Conservation (phyloP, 1,140 invertebrate species). For the Philopotamus ludificatus region DNA sequence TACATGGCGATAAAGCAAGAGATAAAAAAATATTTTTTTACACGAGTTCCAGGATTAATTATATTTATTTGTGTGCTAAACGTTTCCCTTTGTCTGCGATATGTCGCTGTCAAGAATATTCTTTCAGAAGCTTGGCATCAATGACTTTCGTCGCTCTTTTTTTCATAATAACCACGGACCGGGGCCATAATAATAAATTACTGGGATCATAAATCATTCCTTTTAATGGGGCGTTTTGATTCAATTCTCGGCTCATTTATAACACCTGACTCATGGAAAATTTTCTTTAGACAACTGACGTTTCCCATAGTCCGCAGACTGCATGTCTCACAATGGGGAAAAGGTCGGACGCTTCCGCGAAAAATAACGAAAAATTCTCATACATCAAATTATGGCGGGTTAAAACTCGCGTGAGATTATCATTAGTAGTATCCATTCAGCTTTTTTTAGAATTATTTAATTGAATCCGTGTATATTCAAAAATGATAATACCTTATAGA, state of each 20-base stretch:
- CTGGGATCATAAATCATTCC: slow-evolving; percentile 37
- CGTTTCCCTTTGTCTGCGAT: too few relatives aligned
- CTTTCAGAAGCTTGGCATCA: not conserved
- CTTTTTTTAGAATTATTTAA: too few relatives aligned
- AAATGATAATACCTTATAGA: too few relatives aligned
- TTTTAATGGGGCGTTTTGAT: slow-evolving; percentile 36
- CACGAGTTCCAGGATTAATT: too few relatives aligned
- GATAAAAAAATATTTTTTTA: too few relatives aligned
- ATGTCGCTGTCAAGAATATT: not conserved
- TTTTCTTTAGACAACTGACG: slow-evolving; percentile 30
- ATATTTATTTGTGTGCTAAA: too few relatives aligned
- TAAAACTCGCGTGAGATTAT: too few relatives aligned
- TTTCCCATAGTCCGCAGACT: not conserved
- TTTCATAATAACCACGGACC: slow-evolving; percentile 15
- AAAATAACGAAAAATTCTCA: too few relatives aligned
- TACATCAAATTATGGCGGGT: too few relatives aligned
- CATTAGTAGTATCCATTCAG: too few relatives aligned
- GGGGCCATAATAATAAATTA: slow-evolving; percentile 32
- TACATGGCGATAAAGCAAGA: too few relatives aligned
- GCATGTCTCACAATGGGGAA: not conserved
- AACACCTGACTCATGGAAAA: slow-evolving; percentile 37
- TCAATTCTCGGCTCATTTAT: slow-evolving; percentile 39
- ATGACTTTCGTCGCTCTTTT: not conserved
- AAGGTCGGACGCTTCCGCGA: slow-evolving; percentile 12
- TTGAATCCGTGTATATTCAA: too few relatives aligned